phyloP scores from a whole-genome alignment of 2,888 invertebrate genomes.

The Epinotia brunnichana region DNA sequence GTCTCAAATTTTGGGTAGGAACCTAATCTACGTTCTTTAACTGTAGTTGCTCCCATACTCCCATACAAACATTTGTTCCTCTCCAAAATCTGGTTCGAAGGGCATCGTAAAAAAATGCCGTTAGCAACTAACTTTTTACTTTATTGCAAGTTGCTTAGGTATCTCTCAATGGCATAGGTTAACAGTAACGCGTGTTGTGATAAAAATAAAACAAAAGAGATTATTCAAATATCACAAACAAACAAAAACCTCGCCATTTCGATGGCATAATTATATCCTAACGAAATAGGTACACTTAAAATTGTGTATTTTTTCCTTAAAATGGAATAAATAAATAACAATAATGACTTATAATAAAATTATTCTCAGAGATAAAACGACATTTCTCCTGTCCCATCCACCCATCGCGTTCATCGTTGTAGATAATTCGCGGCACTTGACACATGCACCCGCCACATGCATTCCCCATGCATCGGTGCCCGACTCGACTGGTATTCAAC shows the following conservation, averaged over 20 bases:
- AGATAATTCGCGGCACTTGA: neutral
- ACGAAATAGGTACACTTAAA: neutral
- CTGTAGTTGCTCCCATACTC: no score
- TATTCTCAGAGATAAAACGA: neutral
- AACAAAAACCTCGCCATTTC: no score
- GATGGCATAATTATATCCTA: neutral
- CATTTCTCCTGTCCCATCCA: neutral
- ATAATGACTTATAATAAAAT: neutral
- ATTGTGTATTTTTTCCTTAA: neutral
- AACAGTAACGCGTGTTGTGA: neutral
- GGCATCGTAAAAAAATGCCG: no score
- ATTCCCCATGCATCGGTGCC: slow-evolving; percentile 20
- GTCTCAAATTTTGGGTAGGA: no score
- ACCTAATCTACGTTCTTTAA: no score
- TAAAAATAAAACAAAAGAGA: no score
- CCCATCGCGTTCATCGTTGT: neutral
- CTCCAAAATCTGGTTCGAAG: no score
- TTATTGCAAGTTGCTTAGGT: neutral
- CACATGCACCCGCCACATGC: slow-evolving; percentile 11
- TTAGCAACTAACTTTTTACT: neutral
- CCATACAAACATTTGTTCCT: no score
- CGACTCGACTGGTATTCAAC: neutral
- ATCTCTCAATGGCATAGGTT: neutral
- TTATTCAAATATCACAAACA: no score
- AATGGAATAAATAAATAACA: neutral